phyloP scores from a whole-genome alignment of 2,888 invertebrate species.

The Folsomia manolachei region DNA sequence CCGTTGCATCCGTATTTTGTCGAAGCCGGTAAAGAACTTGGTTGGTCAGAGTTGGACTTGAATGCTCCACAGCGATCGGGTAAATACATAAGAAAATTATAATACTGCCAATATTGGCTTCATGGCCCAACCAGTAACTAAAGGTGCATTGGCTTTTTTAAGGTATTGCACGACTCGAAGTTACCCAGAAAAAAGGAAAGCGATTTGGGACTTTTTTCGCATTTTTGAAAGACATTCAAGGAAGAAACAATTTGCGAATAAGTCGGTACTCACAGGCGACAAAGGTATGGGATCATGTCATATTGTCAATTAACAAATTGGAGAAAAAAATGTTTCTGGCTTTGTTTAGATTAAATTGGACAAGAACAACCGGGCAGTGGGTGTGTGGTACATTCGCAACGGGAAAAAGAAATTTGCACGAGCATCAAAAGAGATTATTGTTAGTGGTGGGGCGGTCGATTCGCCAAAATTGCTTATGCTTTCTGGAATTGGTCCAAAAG shows the following conservation, averaged over 20 bases:
- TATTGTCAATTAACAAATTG: neutral
- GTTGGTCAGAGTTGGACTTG: constrained; percentile 37
- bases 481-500: constrained; percentile 42
- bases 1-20: constrained; percentile 35
- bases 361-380: constrained; percentile 37
- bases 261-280: constrained; percentile 36
- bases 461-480: constrained; percentile 43
- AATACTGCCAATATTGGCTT: neutral
- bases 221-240: constrained; percentile 38
- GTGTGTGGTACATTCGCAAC: constrained; percentile 38
- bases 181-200: constrained; percentile 38
- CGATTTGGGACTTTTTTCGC: constrained; percentile 40
- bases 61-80: constrained; percentile 44
- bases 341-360: constrained; percentile 33
- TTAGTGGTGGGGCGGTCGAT: constrained; percentile 34
- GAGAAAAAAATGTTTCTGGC: neutral
- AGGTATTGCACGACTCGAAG: constrained; percentile 41
- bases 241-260: constrained; percentile 37
- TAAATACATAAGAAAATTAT: no score
- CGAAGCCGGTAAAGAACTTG: constrained; percentile 40
- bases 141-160: neutral
- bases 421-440: constrained; percentile 39
- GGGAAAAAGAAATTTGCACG: constrained; percentile 37
- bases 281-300: neutral
- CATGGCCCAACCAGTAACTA: neutral